A percentile compares a stretch with the other conserved stretches of the same genome.
These are phyloP conservation scores for Psilopogon haemacephalus DNA, from an alignment of 2,113 vertebrate genomes.

Conservation along the genomic window DNA sequence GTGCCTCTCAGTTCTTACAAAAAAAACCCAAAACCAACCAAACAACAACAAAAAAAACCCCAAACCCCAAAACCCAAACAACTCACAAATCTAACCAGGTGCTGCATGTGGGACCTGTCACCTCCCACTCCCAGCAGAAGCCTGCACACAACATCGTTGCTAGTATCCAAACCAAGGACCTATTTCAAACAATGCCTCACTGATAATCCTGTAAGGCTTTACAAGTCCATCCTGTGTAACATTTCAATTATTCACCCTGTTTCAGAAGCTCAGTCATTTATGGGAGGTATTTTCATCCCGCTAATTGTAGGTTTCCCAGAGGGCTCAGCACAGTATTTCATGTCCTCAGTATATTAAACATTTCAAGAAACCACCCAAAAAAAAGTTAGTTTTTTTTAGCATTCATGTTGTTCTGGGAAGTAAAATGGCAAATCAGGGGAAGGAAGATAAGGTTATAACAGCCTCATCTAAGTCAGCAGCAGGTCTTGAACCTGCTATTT, in stretches of 20 bases:
- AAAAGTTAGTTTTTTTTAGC: neutral
- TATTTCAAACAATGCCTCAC: constrained; percentile 23
- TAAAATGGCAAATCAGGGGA: neutral
- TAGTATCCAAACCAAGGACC: neutral
- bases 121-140: neutral
- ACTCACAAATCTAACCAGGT: neutral
- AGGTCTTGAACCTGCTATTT: neutral
- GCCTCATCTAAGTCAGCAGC: neutral
- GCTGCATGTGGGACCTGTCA: neutral
- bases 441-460: neutral
- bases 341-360: neutral
- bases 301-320: constrained; percentile 39
- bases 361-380: neutral
- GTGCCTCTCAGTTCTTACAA: neutral
- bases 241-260: constrained; percentile 32
- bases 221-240: constrained; percentile 19
- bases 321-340: constrained; percentile 20
- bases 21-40: neutral
- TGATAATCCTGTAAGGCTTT: constrained; percentile 65
- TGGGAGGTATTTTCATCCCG: constrained; percentile 38
- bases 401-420: neutral
- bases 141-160: neutral
- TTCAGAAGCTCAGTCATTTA: constrained; percentile 51
- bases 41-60: neutral
- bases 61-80: neutral